Evolutionary conservation across 1,140 invertebrate species (phyloP).

Genomic region (Danaus plexippus): DNA sequence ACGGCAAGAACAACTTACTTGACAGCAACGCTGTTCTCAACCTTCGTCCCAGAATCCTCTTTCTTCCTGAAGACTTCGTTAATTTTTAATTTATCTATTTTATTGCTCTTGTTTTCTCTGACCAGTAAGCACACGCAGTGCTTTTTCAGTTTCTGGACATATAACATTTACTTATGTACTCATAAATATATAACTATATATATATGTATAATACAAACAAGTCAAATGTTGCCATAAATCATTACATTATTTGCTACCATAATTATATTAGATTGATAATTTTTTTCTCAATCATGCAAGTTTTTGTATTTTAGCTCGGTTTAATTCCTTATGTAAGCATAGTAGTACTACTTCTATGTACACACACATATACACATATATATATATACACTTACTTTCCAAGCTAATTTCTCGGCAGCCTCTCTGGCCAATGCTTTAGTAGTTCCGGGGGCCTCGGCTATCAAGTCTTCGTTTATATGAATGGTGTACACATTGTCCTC

Average conservation of each 20-base stretch:
- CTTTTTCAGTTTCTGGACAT: constrained; percentile 39
- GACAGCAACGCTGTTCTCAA: constrained; percentile 46
- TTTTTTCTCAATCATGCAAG: too few species aligned
- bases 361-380: too few species aligned
- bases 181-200: background rate
- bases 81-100: too few species aligned
- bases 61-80: constrained; percentile 6
- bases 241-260: too few species aligned
- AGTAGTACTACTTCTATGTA: too few species aligned
- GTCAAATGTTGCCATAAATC: too few species aligned
- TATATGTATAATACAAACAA: too few species aligned
- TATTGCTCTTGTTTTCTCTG: constrained; percentile 14
- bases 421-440: constrained; percentile 36
- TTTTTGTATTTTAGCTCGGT: too few species aligned
- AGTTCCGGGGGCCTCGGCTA: constrained; percentile 28
- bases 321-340: too few species aligned
- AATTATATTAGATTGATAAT: too few species aligned
- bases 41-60: constrained; percentile 34
- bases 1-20: constrained; percentile 31
- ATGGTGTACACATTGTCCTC: constrained; percentile 29
- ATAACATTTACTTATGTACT: background rate
- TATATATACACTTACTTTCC: constrained; percentile 38
- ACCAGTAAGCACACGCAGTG: constrained; percentile 38
- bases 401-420: constrained; percentile 35
- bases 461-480: constrained; percentile 27